These are phyloP conservation scores for Ennomos fuscantarius DNA, from an alignment of 2,888 invertebrate species.

Conservation along the genomic window DNA sequence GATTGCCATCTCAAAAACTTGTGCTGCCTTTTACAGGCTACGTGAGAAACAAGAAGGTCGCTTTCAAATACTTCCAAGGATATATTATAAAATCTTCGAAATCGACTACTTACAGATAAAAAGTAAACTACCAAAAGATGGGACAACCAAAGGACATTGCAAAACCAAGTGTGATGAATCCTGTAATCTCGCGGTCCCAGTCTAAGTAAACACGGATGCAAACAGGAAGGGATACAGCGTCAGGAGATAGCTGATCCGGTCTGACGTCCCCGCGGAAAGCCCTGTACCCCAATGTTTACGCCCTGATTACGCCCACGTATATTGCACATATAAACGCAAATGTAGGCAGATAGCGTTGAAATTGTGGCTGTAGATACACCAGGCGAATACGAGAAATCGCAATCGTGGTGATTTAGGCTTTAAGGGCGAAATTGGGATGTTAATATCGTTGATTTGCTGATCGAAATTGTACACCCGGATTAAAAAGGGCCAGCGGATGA, in stretches of 20 bases:
- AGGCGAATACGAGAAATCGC: conserved; percentile 14
- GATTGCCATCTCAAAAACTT: no score
- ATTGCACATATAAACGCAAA: conserved; percentile 24
- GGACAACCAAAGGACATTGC: conserved; percentile 1
- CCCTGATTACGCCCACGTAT: conserved; percentile 19
- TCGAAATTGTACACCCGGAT: conserved; percentile 13
- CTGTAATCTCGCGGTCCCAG: not conserved
- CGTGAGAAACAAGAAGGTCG: no score
- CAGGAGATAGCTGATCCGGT: conserved; percentile 11
- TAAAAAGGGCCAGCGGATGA: conserved; percentile 3
- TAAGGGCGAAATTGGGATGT: conserved; percentile 17
- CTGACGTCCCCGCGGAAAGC: conserved; percentile 4
- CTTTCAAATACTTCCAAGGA: no score
- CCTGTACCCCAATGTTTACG: conserved; percentile 12
- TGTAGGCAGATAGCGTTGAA: conserved; percentile 34
- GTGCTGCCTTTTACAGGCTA: no score
- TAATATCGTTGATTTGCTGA: conserved; percentile 21
- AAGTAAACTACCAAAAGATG: not conserved
- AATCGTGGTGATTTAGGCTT: conserved; percentile 19
- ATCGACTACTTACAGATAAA: no score
- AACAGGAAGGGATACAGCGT: conserved; percentile 18
- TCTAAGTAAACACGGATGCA: conserved; percentile 8
- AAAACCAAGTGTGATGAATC: not conserved
- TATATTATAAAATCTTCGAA: no score
- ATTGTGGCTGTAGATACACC: conserved; percentile 24